Percentiles rank a stretch among this genome's conserved stretches.
These are phyloP conservation scores for Piprites chloris DNA, from an alignment of 2,113 vertebrate species.

Conservation along the genomic window DNA sequence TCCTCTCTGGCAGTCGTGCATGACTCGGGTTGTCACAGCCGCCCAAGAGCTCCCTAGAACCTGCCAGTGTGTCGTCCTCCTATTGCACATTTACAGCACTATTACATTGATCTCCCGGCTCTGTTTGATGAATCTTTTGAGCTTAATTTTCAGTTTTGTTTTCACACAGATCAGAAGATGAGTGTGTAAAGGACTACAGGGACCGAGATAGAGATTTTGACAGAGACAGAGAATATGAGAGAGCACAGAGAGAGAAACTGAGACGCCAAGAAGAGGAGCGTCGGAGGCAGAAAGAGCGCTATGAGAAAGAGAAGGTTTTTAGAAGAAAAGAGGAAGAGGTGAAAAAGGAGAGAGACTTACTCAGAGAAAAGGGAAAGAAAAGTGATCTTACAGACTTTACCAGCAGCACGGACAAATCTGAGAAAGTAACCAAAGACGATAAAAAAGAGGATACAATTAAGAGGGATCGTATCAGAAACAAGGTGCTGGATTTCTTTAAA, in stretches of 20 bases:
- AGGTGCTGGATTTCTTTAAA: conserved; percentile 78
- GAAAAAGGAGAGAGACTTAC: conserved; percentile 85
- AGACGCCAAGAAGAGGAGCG: conserved; percentile 91
- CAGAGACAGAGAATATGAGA: conserved; percentile 84
- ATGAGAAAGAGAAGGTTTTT: conserved; percentile 86
- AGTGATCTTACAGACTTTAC: conserved; percentile 76
- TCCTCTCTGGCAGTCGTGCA: conserved; percentile 14
- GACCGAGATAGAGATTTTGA: conserved; percentile 86
- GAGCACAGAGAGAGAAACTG: conserved; percentile 83
- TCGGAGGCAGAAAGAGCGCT: conserved; percentile 86
- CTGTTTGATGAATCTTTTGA: conserved; percentile 39
- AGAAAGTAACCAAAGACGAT: conserved; percentile 82
- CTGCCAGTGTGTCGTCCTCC: neutral
- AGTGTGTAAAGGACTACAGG: conserved; percentile 85
- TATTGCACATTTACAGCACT: conserved; percentile 24
- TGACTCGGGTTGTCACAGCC: neutral
- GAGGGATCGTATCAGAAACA: conserved; percentile 93
- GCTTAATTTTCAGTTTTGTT: conserved; percentile 70
- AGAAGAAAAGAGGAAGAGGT: conserved; percentile 88
- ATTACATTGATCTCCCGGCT: conserved; percentile 37
- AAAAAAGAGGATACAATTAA: conserved; percentile 87
- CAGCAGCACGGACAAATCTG: conserved; percentile 72
- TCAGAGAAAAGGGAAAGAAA: conserved; percentile 84
- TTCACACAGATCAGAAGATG: conserved; percentile 81
- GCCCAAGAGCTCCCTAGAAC: conserved; percentile 31